Evolutionary conservation across 2,888 invertebrate genomes (phyloP), one percentile per base, ranked within the genome.

Genomic region (Desoria tigrina): DNA sequence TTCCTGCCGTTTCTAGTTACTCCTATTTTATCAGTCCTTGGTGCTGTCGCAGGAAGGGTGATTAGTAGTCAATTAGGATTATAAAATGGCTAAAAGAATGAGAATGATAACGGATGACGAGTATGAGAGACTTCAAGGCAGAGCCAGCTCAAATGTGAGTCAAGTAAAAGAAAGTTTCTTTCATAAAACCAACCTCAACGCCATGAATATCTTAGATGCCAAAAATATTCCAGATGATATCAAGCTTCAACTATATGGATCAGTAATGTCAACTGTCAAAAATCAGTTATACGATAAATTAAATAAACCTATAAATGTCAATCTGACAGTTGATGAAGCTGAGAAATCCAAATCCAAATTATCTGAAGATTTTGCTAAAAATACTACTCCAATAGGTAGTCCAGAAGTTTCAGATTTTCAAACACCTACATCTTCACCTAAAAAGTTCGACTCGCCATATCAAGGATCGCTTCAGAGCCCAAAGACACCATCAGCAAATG

Each of bases 61-160:
- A 51, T 67, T 16, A 45, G 39, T 2, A n/a, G 26, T 11, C 45
- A 2, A 18, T 51, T 54, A 45, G 53, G 28, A 14, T 51, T 1
- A 49, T 53, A 45, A 45, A 51, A 71, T 71, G 69, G 57, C 71
- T 14, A 63, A 67, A 55, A 28, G 54, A 21, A 67, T 72, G 67
- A 69, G 66, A 28, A 37, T 71, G 14, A 60, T 71, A 61, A 61
- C 45, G 24, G 2, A 27, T 63, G 42, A 21, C 9, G 32, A 32
- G 11, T 18, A 18, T 42, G 16, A 27, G 21, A 21, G 26, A 11
- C 27, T 63, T 9, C 61, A 51, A 16, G n/a, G n/a, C n/a, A n/a
- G n/a, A n/a, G n/a, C n/a, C n/a, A 51, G n/a, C 4, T 7, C 32
- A 7, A 32, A 32, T 32, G 32, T 32, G 32, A 32, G 32, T 32